Percentiles rank a stretch among this genome's conserved stretches.
These are phyloP conservation scores for Ciconia nigra DNA, from an alignment of 2,797 vertebrate genomes.

Conservation along the genomic window DNA sequence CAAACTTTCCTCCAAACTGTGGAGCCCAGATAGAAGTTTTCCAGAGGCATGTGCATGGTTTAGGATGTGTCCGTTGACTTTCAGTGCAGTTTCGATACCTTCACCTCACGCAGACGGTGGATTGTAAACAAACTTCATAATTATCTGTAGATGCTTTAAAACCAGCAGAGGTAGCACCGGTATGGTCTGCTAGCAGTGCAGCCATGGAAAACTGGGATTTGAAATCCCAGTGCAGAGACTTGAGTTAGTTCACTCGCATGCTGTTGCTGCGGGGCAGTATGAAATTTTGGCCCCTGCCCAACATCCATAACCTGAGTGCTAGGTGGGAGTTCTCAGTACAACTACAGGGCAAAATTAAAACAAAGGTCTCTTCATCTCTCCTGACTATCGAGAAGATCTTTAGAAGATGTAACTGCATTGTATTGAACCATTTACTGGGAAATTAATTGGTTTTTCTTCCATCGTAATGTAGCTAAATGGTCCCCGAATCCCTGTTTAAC, in stretches of 20 bases:
- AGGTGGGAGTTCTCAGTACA: neutral
- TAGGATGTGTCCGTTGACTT: neutral
- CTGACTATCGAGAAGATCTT: neutral
- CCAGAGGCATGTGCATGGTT: rapidly evolving
- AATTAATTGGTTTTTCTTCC: neutral
- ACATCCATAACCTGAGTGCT: neutral
- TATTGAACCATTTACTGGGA: neutral
- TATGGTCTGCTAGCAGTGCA: neutral
- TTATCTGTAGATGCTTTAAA: neutral
- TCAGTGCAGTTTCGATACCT: neutral
- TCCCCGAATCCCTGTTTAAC: neutral
- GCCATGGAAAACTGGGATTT: neutral
- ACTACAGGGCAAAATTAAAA: neutral
- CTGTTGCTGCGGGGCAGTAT: neutral
- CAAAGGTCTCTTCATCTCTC: neutral
- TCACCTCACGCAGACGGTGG: neutral
- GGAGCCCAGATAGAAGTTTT: neutral
- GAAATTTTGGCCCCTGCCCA: neutral
- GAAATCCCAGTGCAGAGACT: neutral
- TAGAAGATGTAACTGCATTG: neutral
- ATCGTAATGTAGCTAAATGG: neutral
- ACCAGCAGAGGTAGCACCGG: neutral
- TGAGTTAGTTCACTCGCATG: neutral
- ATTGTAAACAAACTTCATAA: neutral
- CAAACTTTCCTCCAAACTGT: neutral